phyloP scores from a whole-genome alignment of 1,140 invertebrate species.

The Tetragnatha versicolor region DNA sequence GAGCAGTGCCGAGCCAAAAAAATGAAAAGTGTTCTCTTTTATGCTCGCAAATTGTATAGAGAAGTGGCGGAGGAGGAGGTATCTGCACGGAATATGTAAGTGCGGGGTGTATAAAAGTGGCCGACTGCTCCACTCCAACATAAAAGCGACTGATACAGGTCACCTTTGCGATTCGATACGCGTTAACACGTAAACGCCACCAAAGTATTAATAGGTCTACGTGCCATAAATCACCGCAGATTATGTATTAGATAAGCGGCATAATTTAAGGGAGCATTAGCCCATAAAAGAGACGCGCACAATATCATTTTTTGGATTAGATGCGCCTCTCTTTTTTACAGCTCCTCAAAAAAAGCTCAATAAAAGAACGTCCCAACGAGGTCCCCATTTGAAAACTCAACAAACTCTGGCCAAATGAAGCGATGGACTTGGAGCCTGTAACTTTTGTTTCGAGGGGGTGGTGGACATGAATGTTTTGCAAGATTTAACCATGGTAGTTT shows the following conservation, averaged over 20 bases:
- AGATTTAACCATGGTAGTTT: too few species aligned
- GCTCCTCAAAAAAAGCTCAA: too few species aligned
- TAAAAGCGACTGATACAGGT: slow-evolving; percentile 26
- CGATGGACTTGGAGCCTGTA: too few species aligned
- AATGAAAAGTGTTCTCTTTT: slow-evolving; percentile 45
- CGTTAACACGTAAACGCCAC: slow-evolving; percentile 37
- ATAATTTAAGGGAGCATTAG: slow-evolving; percentile 18
- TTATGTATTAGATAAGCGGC: slow-evolving; percentile 28
- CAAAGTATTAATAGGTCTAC: slow-evolving; percentile 28
- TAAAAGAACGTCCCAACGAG: too few species aligned
- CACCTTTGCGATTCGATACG: slow-evolving; percentile 34
- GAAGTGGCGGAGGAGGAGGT: slow-evolving; percentile 39
- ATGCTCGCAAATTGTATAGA: slow-evolving; percentile 51
- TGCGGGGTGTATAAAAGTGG: slow-evolving; percentile 31
- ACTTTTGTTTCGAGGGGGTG: too few species aligned
- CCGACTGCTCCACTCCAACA: slow-evolving; percentile 1
- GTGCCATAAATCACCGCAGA: slow-evolving; percentile 24
- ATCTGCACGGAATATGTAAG: slow-evolving; percentile 49
- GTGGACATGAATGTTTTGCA: too few species aligned
- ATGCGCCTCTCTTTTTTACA: too few species aligned
- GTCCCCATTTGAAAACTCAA: too few species aligned
- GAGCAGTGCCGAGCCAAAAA: slow-evolving; percentile 21
- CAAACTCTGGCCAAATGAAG: too few species aligned
- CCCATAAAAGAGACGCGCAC: background rate
- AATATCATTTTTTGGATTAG: background rate